phyloP scores from a whole-genome alignment of 53 echinoderm and acorn worm genomes.

The Zoroaster sp. region DNA sequence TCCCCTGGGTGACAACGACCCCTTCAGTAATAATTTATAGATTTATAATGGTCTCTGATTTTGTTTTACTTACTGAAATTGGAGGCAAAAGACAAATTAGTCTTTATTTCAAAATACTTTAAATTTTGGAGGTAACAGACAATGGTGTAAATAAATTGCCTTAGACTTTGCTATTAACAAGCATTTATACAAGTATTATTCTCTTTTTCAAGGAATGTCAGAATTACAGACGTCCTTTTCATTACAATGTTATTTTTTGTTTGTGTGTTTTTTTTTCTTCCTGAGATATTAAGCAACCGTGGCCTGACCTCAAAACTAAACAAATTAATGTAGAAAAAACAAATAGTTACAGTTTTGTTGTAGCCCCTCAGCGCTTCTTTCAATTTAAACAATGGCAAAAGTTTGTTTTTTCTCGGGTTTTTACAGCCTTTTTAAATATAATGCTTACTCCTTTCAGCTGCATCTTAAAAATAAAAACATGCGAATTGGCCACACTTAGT shows the following conservation, averaged over 20 bases:
- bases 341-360: constrained; percentile 35
- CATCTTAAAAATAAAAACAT: neutral
- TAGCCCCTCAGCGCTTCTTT: constrained; percentile 42
- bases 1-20: no score
- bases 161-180: neutral
- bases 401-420: constrained; percentile 3
- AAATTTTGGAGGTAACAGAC: no score
- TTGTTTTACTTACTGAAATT: no score
- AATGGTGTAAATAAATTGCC: no score
- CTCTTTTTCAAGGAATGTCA: neutral
- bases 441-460: constrained; percentile 47
- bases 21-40: no score
- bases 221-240: neutral
- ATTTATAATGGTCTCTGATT: no score
- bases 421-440: constrained; percentile 43
- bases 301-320: neutral
- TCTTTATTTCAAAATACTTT: no score
- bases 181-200: neutral
- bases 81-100: no score
- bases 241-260: neutral
- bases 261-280: neutral
- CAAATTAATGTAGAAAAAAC: neutral
- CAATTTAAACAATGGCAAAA: constrained; percentile 35
- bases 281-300: constrained; percentile 19
- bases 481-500: neutral